Evolutionary conservation across 1,140 invertebrate species (phyloP).

Genomic region (Atta texana): DNA sequence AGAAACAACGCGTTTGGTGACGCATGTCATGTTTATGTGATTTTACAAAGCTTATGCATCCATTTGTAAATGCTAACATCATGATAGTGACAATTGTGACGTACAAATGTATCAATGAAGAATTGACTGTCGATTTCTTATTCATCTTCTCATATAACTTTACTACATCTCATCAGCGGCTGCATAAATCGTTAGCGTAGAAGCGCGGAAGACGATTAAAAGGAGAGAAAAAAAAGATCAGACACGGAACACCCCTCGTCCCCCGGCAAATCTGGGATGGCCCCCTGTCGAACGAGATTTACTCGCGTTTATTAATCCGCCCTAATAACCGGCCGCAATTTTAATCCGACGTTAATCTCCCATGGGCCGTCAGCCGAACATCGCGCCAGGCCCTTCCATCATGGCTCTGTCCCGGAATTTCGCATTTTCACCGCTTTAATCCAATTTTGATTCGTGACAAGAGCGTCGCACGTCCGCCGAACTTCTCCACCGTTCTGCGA

Average conservation of each 20-base stretch:
- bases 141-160: conserved; percentile 25
- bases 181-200: conserved; percentile 43
- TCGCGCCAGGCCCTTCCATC: conserved; percentile 60
- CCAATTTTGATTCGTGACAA: conserved; percentile 68
- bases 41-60: neutral
- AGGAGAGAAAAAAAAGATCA: neutral
- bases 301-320: conserved; percentile 76
- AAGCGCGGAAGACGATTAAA: conserved; percentile 9
- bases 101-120: neutral
- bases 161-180: conserved; percentile 63
- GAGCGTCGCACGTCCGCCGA: conserved; percentile 15
- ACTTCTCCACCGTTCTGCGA: conserved; percentile 19
- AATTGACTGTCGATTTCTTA: conserved; percentile 11
- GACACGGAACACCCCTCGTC: neutral
- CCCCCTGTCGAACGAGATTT: conserved; percentile 73
- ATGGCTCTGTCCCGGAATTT: conserved; percentile 65
- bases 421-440: conserved; percentile 75
- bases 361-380: conserved; percentile 50
- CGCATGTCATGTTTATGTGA: neutral
- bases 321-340: conserved; percentile 77
- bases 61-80: neutral
- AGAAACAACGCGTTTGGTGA: conserved; percentile 6
- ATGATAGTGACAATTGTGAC: neutral
- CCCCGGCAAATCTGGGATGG: conserved; percentile 60
- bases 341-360: conserved; percentile 77